Percentiles rank a stretch among this genome's conserved stretches.
Evolutionary conservation across 2,888 invertebrate species (phyloP).

Genomic region (Ditula angustiorana): DNA sequence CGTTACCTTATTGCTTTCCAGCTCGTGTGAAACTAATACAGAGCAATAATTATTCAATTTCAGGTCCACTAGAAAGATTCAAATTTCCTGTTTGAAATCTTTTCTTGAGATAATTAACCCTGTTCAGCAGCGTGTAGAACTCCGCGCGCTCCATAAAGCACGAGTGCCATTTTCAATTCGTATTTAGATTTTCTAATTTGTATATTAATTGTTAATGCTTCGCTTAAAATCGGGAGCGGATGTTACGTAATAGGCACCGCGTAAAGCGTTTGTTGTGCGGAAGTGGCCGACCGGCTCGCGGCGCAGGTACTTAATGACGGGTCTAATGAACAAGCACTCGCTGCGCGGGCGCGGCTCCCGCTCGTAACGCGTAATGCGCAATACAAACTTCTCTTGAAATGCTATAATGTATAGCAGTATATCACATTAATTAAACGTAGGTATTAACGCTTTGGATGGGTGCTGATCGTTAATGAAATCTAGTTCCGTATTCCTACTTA

Average conservation of each 20-base stretch:
- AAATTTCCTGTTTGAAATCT: background rate
- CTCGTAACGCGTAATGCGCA: constrained; percentile 60
- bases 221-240: constrained; percentile 64
- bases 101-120: background rate
- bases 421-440: constrained; percentile 33
- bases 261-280: constrained; percentile 70
- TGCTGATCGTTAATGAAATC: constrained; percentile 27
- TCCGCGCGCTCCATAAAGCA: constrained; percentile 2
- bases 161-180: constrained; percentile 25
- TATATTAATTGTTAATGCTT: constrained; percentile 45
- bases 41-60: background rate
- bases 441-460: constrained; percentile 10
- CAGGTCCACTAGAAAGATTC: background rate
- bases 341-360: constrained; percentile 51
- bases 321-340: constrained; percentile 57
- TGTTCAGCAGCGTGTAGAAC: background rate
- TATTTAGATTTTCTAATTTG: constrained; percentile 39
- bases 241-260: constrained; percentile 70
- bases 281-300: constrained; percentile 53
- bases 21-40: background rate
- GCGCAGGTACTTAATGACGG: constrained; percentile 56
- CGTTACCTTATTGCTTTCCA: too few relatives aligned
- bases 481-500: background rate
- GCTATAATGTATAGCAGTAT: background rate
- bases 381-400: constrained; percentile 50